phyloP scores from a whole-genome alignment of 1,140 invertebrate species.

The Cheumatopsyche charites region DNA sequence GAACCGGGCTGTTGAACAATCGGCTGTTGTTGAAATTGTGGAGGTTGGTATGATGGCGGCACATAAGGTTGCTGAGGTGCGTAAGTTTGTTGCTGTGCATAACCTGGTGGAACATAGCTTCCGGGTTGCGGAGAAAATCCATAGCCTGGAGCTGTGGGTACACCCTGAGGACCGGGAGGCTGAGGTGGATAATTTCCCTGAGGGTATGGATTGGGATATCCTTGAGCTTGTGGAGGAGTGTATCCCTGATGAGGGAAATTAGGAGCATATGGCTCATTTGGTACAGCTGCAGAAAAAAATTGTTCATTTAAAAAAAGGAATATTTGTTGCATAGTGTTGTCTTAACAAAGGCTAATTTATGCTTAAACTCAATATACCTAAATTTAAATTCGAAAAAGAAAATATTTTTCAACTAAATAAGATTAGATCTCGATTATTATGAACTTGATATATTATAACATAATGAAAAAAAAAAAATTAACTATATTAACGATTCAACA shows the following conservation, averaged over 20 bases:
- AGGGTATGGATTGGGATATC: constrained; percentile 49
- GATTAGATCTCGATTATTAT: no score
- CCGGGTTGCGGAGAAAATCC: constrained; percentile 50
- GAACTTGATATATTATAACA: no score
- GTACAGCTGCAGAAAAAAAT: background rate
- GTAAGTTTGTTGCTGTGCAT: no score
- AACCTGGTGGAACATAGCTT: constrained; percentile 44
- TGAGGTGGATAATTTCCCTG: constrained; percentile 31
- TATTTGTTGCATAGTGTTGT: no score
- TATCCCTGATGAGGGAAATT: constrained; percentile 25
- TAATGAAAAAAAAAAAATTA: no score
- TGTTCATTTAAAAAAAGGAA: background rate
- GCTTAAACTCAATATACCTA: no score
- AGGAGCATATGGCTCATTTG: constrained; percentile 20
- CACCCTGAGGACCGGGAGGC: constrained; percentile 28
- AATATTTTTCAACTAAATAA: no score
- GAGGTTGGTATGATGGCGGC: no score
- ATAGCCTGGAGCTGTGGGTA: constrained; percentile 51
- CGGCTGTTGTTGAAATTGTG: constrained; percentile 44
- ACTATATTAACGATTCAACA: no score
- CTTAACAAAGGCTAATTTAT: no score
- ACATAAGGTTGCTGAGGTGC: no score
- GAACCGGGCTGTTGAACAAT: constrained; percentile 56
- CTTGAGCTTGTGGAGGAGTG: constrained; percentile 47
- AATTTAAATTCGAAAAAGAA: no score